These are phyloP conservation scores for Polydrusus pterygomalis DNA, from an alignment of 2,888 invertebrate species.

Conservation along the genomic window DNA sequence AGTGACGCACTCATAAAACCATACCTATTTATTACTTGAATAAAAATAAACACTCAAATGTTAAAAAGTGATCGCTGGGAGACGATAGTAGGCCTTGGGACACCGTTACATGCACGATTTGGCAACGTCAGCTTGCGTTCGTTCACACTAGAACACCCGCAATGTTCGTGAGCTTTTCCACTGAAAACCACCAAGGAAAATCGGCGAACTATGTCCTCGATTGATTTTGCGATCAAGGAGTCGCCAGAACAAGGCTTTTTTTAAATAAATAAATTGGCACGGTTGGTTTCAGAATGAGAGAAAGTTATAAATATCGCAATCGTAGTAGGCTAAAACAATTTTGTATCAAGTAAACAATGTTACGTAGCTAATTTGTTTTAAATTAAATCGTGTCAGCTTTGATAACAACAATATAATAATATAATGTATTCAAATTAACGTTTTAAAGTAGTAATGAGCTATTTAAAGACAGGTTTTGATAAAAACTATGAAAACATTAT, in stretches of 20 bases:
- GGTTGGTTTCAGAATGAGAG: conserved; percentile 46
- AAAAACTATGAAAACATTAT: conserved; percentile 2
- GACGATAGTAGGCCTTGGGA: conserved; percentile 57
- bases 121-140: conserved; percentile 69
- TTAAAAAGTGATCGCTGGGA: conserved; percentile 15
- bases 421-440: conserved; percentile 33
- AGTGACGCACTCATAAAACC: conserved; percentile 9
- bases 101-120: conserved; percentile 67
- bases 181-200: conserved; percentile 57
- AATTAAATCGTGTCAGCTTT: conserved; percentile 53
- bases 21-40: neutral
- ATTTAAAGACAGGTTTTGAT: conserved; percentile 22
- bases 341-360: conserved; percentile 56
- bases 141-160: conserved; percentile 71
- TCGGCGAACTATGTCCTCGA: conserved; percentile 53
- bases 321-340: conserved; percentile 40
- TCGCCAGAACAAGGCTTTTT: conserved; percentile 33
- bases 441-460: conserved; percentile 26
- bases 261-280: conserved; percentile 29
- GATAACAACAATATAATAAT: conserved; percentile 54
- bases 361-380: conserved; percentile 55
- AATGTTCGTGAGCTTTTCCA: conserved; percentile 62
- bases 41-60: conserved; percentile 11
- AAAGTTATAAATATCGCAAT: conserved; percentile 55
- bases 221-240: conserved; percentile 48